Evolutionary conservation across 2,113 vertebrate species (phyloP), one percentile per base, ranked within the genome.

Genomic region (Ornithorhynchus anatinus): DNA sequence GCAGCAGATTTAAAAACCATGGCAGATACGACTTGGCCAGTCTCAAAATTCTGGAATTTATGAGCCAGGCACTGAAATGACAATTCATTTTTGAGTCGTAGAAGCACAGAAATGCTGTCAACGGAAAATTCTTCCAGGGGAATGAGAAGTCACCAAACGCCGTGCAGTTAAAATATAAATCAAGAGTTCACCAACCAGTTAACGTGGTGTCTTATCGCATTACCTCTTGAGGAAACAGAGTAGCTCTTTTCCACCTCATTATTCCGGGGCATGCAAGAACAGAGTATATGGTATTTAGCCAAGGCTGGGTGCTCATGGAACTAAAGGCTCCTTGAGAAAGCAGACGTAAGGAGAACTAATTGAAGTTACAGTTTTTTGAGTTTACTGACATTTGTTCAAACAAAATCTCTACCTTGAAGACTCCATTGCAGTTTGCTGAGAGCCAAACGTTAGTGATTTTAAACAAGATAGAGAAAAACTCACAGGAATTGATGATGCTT

Each of bases 161-260:
- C 36, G 8, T 56, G 20, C 8, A 63, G 45, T 47, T 40, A 71
- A 63, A 75, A 68, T 50, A 59, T 63, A 71, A 79, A 69, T 61
- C 43, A 72, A 62, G 6, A 38, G 20, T 8, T 16, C 52, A 15
- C 27, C 40, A n/a, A n/a, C n/a, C n/a, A n/a, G n/a, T n/a, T n/a
- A n/a, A n/a, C n/a, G n/a, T n/a, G n/a, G n/a, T n/a, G n/a, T n/a
- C n/a, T n/a, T n/a, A n/a, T n/a, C n/a, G n/a, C n/a, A n/a, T n/a
- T n/a, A n/a, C n/a, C n/a, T n/a, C n/a, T n/a, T n/a, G n/a, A n/a
- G n/a, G n/a, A n/a, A n/a, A n/a, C 16, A 32, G 71, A 32, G 22
- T 17, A 36, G 44, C 54, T 68, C 38, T 17, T 51, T 56, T 45
- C 58, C 71, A 25, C 42, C 61, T 58, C 37, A 52, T 64, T 45